phyloP scores from a whole-genome alignment of 1,140 invertebrate species.

The Drosophila nannoptera region DNA sequence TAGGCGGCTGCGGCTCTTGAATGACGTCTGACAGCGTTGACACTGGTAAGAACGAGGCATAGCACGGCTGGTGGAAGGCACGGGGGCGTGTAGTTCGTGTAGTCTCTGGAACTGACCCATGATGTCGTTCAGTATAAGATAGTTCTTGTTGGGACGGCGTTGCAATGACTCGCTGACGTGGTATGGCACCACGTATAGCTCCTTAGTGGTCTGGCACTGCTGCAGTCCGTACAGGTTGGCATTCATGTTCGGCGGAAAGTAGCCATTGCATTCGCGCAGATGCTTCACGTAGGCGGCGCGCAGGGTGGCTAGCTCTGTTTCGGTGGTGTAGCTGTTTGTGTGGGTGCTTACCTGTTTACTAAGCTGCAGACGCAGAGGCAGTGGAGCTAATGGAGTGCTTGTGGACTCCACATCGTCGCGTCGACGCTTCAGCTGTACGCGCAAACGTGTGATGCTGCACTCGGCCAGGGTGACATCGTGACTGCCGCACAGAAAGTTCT shows the following conservation, averaged over 20 bases:
- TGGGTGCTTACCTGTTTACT: slow-evolving; percentile 5
- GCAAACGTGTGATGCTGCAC: slow-evolving; percentile 56
- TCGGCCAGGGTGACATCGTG: slow-evolving; percentile 37
- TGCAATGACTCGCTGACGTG: slow-evolving; percentile 59
- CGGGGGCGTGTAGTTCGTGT: slow-evolving; percentile 43
- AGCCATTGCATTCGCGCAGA: slow-evolving; percentile 54
- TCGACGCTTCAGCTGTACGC: slow-evolving; percentile 45
- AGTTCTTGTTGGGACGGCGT: slow-evolving; percentile 54
- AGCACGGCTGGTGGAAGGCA: background rate
- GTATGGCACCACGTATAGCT: slow-evolving; percentile 59
- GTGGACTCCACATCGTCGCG: background rate
- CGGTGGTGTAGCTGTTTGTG: slow-evolving; percentile 7
- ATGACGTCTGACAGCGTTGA: slow-evolving; percentile 42
- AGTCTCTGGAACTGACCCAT: slow-evolving; percentile 55
- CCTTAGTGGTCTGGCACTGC: slow-evolving; percentile 60
- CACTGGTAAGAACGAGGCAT: slow-evolving; percentile 28
- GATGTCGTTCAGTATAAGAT: slow-evolving; percentile 58
- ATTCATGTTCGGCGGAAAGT: slow-evolving; percentile 58
- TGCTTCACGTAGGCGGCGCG: slow-evolving; percentile 54
- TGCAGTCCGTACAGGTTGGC: slow-evolving; percentile 61
- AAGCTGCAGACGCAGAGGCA: slow-evolving; percentile 44
- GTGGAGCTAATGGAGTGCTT: background rate
- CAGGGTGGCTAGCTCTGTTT: slow-evolving; percentile 40
- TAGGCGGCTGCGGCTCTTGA: slow-evolving; percentile 40
- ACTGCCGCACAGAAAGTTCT: slow-evolving; percentile 48